Percentiles rank a stretch among this genome's conserved stretches.
These are phyloP conservation scores for Dascyllus trimaculatus DNA, from an alignment of 2,113 vertebrate genomes.

Conservation along the genomic window DNA sequence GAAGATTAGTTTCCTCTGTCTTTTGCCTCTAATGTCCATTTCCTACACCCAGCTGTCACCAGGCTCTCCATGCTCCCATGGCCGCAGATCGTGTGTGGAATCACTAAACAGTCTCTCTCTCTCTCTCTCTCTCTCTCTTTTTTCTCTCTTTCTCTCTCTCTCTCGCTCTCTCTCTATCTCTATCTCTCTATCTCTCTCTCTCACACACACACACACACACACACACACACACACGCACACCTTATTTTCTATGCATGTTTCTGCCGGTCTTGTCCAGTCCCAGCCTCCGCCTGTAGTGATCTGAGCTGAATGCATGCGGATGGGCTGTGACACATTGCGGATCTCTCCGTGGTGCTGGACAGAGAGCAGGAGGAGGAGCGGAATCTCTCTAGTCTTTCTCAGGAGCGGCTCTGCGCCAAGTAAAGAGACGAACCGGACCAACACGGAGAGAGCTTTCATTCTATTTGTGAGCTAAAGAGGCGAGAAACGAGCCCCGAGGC, in stretches of 20 bases:
- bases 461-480: too few relatives aligned
- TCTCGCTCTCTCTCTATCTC: background rate
- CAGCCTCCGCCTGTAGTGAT: slow-evolving; percentile 51
- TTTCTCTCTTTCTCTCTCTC: background rate
- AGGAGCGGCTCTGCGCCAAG: slow-evolving; percentile 28
- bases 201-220: too few relatives aligned
- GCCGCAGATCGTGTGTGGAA: slow-evolving; percentile 36
- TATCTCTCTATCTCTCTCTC: too few relatives aligned
- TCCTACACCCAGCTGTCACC: slow-evolving; percentile 1
- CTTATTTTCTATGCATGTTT: too few relatives aligned
- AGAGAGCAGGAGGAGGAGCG: background rate
- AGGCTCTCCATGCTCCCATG: slow-evolving; percentile 3
- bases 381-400: background rate
- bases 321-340: slow-evolving; percentile 61
- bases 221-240: too few relatives aligned
- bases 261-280: background rate
- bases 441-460: background rate
- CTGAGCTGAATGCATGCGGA: slow-evolving; percentile 54
- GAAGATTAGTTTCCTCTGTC: too few relatives aligned
- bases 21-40: background rate
- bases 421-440: background rate
- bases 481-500: background rate
- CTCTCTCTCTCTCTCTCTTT: background rate
- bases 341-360: slow-evolving; percentile 47
- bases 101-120: slow-evolving; percentile 25